Base-by-base conservation (phyloP, 2,797 vertebrate genomes). In the Poecilia velifera region DNA sequence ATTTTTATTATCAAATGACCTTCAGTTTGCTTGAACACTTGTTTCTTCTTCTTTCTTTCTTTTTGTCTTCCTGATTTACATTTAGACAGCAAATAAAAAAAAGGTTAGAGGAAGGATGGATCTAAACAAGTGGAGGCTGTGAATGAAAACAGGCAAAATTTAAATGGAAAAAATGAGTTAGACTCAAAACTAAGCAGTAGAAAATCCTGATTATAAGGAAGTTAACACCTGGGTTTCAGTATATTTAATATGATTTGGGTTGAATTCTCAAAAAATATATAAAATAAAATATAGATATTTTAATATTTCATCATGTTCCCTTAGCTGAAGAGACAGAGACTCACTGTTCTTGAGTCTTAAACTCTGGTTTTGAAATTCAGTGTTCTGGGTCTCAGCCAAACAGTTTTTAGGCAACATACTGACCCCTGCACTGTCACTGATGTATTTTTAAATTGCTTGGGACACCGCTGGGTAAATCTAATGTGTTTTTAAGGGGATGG, bases 11-110 rank as follows among this genome's bases (percentile, higher is more conserved):
- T 5, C 55, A 75, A 74, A 57, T 66, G 62, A 87, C 76, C 82
- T 86, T 86, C 28, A 74, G 25, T 82, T 87, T 76, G 41, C 55
- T 73, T 84, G 78, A 22, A 59, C 70, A 36, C 12, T 16, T 47
- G 36, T 83, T 34, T 62, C 6, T 76, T 53, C 20, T 25, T 53
- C 49, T 53, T 20, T 53, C 18, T 49, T 18, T 20, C 20, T 25
- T 6, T 71, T 41, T 8, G 1, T 1, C 41, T 1, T 9, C 0
- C 0, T 79, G 5, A 71, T 86, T 82, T 86, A 73, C 79, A 79
- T 82, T 75, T 72, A 66, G 46, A 82, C n/a, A 78, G 16, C 18
- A 0, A 22, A 51, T 6, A 20, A 18, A 5, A 7, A 22, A 8
- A 43, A 72, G 72, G 62, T 0, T 72, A 28, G 28, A 74, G 2